Conservation (phyloP, 1,140 invertebrate genomes). For the Euschistus heros region DNA sequence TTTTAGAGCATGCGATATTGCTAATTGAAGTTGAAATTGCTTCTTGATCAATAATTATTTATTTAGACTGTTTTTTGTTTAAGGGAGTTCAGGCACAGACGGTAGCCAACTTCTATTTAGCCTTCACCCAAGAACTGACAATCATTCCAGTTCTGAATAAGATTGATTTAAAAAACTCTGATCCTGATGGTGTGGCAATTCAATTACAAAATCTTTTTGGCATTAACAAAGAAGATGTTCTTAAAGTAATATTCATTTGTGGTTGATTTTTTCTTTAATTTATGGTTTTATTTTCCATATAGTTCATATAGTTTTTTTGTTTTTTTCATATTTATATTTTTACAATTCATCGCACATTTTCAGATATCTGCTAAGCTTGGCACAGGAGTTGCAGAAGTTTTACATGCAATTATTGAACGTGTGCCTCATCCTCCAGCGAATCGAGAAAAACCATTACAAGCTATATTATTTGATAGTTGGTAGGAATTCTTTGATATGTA, state of each 20-base stretch:
- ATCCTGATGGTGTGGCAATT: constrained; percentile 65
- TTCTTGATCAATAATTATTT: not conserved
- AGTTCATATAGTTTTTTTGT: not conserved
- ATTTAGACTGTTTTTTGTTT: constrained; percentile 12
- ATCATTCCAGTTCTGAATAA: constrained; percentile 95
- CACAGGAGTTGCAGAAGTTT: constrained; percentile 61
- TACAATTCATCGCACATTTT: too few species aligned
- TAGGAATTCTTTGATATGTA: constrained; percentile 37
- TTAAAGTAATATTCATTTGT: constrained; percentile 43
- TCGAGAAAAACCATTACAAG: constrained; percentile 53
- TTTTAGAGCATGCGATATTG: too few species aligned
- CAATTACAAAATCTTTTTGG: constrained; percentile 81
- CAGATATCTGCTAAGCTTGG: constrained; percentile 84
- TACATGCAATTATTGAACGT: constrained; percentile 63
- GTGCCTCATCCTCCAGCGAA: constrained; percentile 63
- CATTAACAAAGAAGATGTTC: constrained; percentile 55
- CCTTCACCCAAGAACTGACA: constrained; percentile 65
- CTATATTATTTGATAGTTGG: constrained; percentile 89
- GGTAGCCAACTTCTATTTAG: constrained; percentile 91
- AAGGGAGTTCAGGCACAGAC: constrained; percentile 92
- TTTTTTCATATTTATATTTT: too few species aligned
- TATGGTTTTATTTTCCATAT: not conserved
- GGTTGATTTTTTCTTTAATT: constrained; percentile 17
- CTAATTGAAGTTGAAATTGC: too few species aligned
- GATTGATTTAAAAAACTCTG: constrained; percentile 85